A percentile compares a stretch with the other conserved stretches of the same genome.
These are phyloP conservation scores for Julus scanicus DNA, from an alignment of 2,888 invertebrate genomes.

Conservation along the genomic window DNA sequence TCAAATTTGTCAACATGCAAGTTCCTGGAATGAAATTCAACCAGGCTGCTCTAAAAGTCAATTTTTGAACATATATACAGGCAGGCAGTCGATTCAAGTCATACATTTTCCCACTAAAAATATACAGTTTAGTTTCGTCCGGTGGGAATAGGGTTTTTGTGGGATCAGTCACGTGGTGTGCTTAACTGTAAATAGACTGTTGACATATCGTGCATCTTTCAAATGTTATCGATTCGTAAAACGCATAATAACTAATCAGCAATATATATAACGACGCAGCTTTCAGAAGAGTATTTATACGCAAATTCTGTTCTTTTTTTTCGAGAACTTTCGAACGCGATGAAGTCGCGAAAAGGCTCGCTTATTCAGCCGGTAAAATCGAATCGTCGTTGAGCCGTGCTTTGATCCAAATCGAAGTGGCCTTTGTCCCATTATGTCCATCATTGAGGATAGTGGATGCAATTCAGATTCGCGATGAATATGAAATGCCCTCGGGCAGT, in stretches of 20 bases:
- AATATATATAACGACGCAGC: too few relatives aligned
- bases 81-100: too few relatives aligned
- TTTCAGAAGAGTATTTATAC: background rate
- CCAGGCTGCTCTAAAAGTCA: too few relatives aligned
- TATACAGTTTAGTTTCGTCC: too few relatives aligned
- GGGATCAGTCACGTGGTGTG: too few relatives aligned
- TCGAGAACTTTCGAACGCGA: background rate
- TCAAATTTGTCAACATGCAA: too few relatives aligned
- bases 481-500: background rate
- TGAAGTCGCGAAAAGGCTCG: background rate
- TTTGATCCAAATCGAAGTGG: constrained; percentile 13
- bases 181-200: too few relatives aligned
- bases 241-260: background rate
- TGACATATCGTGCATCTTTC: background rate
- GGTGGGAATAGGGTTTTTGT: too few relatives aligned
- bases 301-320: background rate
- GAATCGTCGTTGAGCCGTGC: background rate
- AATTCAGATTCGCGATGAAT: constrained; percentile 31
- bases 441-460: background rate
- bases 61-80: too few relatives aligned
- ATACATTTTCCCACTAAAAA: too few relatives aligned
- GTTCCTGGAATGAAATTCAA: too few relatives aligned
- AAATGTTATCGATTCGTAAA: background rate
- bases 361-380: background rate
- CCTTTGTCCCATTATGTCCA: background rate